Evolutionary conservation across 1,140 invertebrate species (phyloP).

Genomic region (Heliconius eleuchia): DNA sequence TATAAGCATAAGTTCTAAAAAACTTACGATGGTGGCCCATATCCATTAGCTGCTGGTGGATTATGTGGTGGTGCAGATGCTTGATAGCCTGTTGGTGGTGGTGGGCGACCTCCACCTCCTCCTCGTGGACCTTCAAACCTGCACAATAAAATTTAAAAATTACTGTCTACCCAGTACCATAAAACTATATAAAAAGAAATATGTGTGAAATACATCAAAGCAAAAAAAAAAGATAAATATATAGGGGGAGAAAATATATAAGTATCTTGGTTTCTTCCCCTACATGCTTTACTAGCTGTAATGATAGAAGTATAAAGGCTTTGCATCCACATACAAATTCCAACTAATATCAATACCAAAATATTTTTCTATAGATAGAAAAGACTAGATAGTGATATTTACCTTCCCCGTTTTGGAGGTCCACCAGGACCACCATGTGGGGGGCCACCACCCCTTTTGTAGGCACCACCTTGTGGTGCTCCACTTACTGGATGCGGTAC

Average conservation of each 20-base stretch:
- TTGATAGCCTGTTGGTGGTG: conserved; percentile 52
- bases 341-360: no score
- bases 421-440: conserved; percentile 62
- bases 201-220: no score
- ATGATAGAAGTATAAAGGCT: no score
- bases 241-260: no score
- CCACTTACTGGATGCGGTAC: conserved; percentile 42
- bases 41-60: conserved; percentile 61
- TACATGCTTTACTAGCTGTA: no score
- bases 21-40: conserved; percentile 69
- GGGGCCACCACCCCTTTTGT: conserved; percentile 65
- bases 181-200: no score
- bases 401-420: conserved; percentile 72
- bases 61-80: conserved; percentile 52
- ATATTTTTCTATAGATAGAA: no score
- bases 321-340: no score
- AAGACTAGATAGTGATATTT: background rate
- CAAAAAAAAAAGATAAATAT: no score
- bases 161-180: background rate
- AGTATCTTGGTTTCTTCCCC: no score
- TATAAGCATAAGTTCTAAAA: background rate
- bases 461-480: conserved; percentile 44
- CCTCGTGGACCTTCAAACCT: conserved; percentile 70
- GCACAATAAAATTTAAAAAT: background rate
- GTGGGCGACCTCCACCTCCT: conserved; percentile 50